phyloP scores from a whole-genome alignment of 1,140 invertebrate genomes.

The Rhizoglyphus robini region DNA sequence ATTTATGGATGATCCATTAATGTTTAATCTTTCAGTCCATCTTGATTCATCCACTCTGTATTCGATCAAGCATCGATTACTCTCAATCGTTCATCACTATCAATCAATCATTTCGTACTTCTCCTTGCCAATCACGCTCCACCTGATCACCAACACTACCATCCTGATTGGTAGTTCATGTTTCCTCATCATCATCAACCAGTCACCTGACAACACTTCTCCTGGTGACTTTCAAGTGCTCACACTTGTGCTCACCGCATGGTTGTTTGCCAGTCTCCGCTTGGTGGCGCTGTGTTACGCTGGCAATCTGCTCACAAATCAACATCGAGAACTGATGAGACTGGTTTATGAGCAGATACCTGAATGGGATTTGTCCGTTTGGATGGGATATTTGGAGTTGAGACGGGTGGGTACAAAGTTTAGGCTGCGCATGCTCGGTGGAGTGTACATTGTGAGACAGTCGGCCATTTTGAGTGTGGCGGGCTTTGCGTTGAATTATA shows the following conservation, averaged over 20 bases:
- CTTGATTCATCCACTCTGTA: no score
- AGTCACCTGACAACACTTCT: background rate
- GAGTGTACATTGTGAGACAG: background rate
- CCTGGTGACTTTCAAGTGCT: background rate
- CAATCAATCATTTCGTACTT: background rate
- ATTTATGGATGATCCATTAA: no score
- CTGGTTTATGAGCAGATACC: background rate
- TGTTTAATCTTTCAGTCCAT: no score
- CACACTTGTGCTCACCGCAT: background rate
- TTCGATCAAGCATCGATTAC: background rate
- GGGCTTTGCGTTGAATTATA: constrained; percentile 8
- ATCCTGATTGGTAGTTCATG: background rate
- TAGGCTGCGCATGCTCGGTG: background rate
- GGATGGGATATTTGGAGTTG: background rate
- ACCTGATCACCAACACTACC: background rate
- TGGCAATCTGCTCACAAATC: background rate
- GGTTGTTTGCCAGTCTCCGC: background rate
- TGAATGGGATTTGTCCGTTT: background rate
- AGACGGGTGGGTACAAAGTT: background rate
- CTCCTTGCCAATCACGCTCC: background rate
- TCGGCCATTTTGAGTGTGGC: background rate
- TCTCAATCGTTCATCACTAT: background rate
- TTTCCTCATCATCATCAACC: background rate
- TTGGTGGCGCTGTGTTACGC: background rate
- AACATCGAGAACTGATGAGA: background rate